These are phyloP conservation scores for Folsomia candida DNA, from an alignment of 2,888 invertebrate genomes.

Conservation along the genomic window DNA sequence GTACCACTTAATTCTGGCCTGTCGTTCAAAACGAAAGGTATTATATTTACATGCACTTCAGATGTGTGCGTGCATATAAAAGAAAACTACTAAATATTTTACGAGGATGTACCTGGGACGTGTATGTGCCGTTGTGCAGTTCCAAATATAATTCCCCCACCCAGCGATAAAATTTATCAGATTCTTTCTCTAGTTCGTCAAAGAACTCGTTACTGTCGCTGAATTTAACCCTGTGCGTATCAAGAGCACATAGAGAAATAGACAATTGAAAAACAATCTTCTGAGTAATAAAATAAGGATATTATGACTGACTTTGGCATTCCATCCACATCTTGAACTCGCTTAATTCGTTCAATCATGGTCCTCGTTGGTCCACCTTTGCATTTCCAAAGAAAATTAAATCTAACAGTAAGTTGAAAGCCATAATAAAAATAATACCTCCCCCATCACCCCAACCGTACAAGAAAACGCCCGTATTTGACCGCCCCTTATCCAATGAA, in stretches of 20 bases:
- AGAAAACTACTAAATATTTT: too few relatives aligned
- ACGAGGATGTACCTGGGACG: conserved; percentile 55
- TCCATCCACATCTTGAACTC: conserved; percentile 56
- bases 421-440: too few relatives aligned
- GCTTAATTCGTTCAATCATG: conserved; percentile 48
- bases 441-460: conserved; percentile 55
- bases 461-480: conserved; percentile 54
- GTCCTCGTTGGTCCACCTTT: conserved; percentile 51
- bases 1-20: conserved; percentile 34
- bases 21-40: not conserved
- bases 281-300: not conserved
- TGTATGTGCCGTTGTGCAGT: conserved; percentile 60
- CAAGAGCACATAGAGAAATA: too few relatives aligned
- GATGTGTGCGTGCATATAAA: too few relatives aligned
- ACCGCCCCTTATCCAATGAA: conserved; percentile 57
- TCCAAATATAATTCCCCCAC: conserved; percentile 59
- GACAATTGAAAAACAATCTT: too few relatives aligned
- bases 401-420: too few relatives aligned
- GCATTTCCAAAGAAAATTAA: too few relatives aligned
- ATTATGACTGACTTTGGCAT: conserved; percentile 54
- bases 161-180: conserved; percentile 56
- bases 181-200: conserved; percentile 51
- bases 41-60: not conserved
- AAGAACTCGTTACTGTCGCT: conserved; percentile 52
- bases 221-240: conserved; percentile 50